phyloP scores from a whole-genome alignment of 2,113 vertebrate genomes.

The Halcyon senegalensis region DNA sequence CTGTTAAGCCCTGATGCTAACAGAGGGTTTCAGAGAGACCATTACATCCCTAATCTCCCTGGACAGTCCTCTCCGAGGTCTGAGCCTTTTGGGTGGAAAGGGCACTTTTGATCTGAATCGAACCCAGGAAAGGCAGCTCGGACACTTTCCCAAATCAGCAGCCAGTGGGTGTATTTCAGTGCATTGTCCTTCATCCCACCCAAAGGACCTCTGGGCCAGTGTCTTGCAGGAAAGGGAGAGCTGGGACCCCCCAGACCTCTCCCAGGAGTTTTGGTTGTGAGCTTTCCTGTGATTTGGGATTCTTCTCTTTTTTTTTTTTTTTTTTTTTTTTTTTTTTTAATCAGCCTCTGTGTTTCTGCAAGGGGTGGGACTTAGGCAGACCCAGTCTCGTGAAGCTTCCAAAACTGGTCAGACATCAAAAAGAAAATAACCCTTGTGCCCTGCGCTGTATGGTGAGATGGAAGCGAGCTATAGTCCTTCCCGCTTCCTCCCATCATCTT shows the following conservation, averaged over 20 bases:
- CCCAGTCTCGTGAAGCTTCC: fast-evolving
- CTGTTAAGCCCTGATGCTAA: neutral
- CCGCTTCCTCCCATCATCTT: neutral
- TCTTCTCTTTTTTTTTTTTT: too few relatives aligned
- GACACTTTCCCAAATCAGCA: neutral
- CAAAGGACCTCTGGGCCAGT: neutral
- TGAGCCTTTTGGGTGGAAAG: neutral
- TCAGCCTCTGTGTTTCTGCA: neutral
- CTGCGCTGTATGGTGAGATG: fast-evolving
- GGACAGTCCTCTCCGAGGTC: fast-evolving
- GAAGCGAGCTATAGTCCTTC: neutral
- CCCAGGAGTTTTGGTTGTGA: neutral
- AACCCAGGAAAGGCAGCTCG: neutral
- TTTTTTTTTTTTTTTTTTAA: too few relatives aligned
- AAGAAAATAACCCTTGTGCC: neutral
- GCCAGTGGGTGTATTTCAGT: neutral
- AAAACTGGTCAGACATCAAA: neutral
- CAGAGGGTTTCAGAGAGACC: neutral
- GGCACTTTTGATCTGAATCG: fast-evolving
- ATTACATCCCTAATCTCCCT: neutral
- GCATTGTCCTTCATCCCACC: too few relatives aligned
- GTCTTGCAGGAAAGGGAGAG: neutral
- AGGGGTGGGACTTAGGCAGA: neutral
- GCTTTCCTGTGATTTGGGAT: neutral
- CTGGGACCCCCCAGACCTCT: neutral